Conservation (phyloP, 2,797 vertebrate species). For the Sebastes flavidus region DNA sequence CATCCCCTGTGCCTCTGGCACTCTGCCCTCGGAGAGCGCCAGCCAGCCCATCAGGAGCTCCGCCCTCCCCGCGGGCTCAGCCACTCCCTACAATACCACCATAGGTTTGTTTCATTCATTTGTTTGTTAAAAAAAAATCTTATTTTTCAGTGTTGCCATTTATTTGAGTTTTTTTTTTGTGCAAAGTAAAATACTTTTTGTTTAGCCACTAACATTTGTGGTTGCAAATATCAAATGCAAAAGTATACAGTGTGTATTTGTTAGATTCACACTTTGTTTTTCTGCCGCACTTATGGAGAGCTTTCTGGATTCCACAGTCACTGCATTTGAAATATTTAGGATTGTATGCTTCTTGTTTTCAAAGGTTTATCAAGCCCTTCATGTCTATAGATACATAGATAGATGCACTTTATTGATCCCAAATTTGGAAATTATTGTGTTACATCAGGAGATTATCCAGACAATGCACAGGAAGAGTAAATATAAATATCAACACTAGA, state of each 20-base stretch:
- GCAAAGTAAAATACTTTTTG: background rate
- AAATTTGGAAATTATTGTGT: too few relatives aligned
- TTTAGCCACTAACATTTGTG: background rate
- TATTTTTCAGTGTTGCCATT: background rate
- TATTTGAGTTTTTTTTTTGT: background rate
- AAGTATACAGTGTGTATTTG: background rate
- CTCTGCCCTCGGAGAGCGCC: conserved; percentile 94
- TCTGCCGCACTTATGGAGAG: background rate
- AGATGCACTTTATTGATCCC: too few relatives aligned
- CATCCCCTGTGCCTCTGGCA: conserved; percentile 90
- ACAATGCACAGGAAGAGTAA: too few relatives aligned
- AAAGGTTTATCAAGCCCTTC: background rate
- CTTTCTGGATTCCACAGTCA: background rate
- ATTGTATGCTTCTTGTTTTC: background rate
- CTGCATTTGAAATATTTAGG: background rate
- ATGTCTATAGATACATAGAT: background rate
- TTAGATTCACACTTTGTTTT: background rate
- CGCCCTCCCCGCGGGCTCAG: conserved; percentile 92
- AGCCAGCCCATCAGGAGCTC: conserved; percentile 94
- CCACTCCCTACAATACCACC: conserved; percentile 90
- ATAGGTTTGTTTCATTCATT: conserved; percentile 82
- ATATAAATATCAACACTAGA: too few relatives aligned
- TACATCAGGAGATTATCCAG: too few relatives aligned
- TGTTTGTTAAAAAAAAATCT: background rate
- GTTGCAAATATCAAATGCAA: background rate